phyloP scores from a whole-genome alignment of 1,140 invertebrate genomes.

The Penaeus indicus region DNA sequence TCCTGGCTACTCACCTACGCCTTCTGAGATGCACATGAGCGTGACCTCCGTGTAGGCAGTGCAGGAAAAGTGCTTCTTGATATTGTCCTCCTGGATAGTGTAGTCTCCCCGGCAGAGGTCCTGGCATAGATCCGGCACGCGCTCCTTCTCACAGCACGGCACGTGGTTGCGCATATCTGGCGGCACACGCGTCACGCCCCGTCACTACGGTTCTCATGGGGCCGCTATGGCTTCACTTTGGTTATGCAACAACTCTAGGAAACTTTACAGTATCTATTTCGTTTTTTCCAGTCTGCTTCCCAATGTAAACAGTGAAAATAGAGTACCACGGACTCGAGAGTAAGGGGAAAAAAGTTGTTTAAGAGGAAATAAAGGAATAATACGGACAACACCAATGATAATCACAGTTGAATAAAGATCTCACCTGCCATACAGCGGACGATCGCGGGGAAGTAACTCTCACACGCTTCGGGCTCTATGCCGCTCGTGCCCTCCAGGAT shows the following conservation, averaged over 20 bases:
- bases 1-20: conserved; percentile 76
- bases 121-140: conserved; percentile 85
- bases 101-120: conserved; percentile 88
- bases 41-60: conserved; percentile 85
- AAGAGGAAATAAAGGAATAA: too few relatives aligned
- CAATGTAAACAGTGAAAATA: neutral
- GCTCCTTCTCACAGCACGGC: conserved; percentile 84
- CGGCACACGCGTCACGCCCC: neutral
- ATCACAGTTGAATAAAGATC: neutral
- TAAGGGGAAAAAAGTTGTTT: neutral
- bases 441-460: conserved; percentile 82
- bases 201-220: too few relatives aligned
- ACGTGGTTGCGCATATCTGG: conserved; percentile 85
- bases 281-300: neutral
- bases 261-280: conserved; percentile 11
- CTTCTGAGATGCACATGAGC: conserved; percentile 83
- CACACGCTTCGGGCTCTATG: conserved; percentile 83
- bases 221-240: neutral
- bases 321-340: too few relatives aligned
- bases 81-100: conserved; percentile 83
- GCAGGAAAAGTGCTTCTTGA: conserved; percentile 86
- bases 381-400: neutral
- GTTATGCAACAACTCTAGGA: too few relatives aligned
- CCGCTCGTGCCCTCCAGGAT: conserved; percentile 84
- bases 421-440: conserved; percentile 77